Conservation (phyloP, 1,140 invertebrate species). For the Lasioglossum albipes region DNA sequence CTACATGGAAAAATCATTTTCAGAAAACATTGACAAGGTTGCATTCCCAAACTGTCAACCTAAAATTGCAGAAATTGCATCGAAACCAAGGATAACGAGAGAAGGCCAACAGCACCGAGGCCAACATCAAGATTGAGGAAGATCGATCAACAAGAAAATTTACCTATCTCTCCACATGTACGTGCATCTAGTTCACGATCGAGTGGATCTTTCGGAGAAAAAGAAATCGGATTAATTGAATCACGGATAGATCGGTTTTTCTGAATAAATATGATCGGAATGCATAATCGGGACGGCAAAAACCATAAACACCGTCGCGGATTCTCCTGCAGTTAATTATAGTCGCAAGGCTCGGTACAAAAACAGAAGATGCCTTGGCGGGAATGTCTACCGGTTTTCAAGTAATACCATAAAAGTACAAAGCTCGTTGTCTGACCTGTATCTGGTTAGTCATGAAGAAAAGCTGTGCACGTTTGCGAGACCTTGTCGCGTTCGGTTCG, state of each 20-base stretch:
- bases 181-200: too few species aligned
- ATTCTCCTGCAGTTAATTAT: constrained; percentile 31
- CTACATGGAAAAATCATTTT: too few species aligned
- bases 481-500: constrained; percentile 20
- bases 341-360: constrained; percentile 31
- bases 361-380: constrained; percentile 37
- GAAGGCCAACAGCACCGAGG: too few species aligned
- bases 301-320: background rate
- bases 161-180: too few species aligned
- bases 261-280: too few species aligned
- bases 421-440: constrained; percentile 15
- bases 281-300: background rate
- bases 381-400: constrained; percentile 41
- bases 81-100: background rate
- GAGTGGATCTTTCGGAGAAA: too few species aligned
- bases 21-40: too few species aligned
- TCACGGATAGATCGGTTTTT: too few species aligned
- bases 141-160: too few species aligned
- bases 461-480: background rate
- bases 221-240: too few species aligned
- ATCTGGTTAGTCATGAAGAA: constrained; percentile 25
- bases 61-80: too few species aligned
- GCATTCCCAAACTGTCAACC: too few species aligned
- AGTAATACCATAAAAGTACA: constrained; percentile 35
- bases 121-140: background rate